Evolutionary conservation across 2,888 invertebrate genomes (phyloP), one percentile per base, ranked within the genome.

Genomic region (Amphiduros pacificus): DNA sequence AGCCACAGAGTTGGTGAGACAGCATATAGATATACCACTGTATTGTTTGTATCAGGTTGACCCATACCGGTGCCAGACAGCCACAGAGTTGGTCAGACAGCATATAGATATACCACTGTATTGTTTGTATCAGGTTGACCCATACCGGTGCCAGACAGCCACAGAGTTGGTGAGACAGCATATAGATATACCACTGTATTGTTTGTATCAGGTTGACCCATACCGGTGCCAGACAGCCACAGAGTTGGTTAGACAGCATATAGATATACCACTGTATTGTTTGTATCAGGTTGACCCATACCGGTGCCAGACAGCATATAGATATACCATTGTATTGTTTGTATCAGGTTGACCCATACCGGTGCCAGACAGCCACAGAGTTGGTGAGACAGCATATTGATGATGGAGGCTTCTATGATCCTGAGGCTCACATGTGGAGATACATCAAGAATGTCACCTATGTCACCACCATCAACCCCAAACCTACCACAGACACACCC

Each of bases 11-110:
- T 69, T 82, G 60, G 70, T 82, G 3, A 68, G 82, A 49, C 78
- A 82, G 65, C 81, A 81, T 66, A 72, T 82, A 51, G 81, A 82
- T 64, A n/a, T n/a, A n/a, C n/a, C n/a, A n/a, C n/a, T n/a, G n/a
- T n/a, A n/a, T n/a, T n/a, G n/a, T n/a, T n/a, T n/a, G n/a, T n/a
- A n/a, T n/a, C 65, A 80, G 79, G 74, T 75, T 54, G 80, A 82
- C 66, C 41, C 67, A 32, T 73, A 68, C 61, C 75, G 77, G 28
- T 73, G 77, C 61, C 82, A 82, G 74, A 77, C 81, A 4, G 78
- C 80, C 5, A 71, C 75, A 31, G 82, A 82, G 67, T 69, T 82
- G 60, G 70, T 82, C 3, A 67, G 82, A 50, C 78, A 82, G 66
- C 81, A 80, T 66, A 73, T 82, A 52, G 81, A 82, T n/a, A n/a